phyloP scores from a whole-genome alignment of 2,888 invertebrate species.

The Coleophora deauratella region DNA sequence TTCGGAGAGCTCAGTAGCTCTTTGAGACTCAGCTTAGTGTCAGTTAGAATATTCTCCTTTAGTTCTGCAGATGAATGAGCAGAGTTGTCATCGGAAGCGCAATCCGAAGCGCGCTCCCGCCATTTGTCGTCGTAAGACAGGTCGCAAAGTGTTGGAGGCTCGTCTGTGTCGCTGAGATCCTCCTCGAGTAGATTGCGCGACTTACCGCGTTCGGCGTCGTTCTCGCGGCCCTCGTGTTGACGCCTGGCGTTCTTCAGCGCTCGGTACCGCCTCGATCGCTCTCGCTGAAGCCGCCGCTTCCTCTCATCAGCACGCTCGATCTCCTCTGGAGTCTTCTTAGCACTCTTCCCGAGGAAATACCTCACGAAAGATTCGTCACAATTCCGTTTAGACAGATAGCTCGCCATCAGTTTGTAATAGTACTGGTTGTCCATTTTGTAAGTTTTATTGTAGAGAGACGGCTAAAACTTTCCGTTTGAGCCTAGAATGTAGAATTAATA shows the following conservation, averaged over 20 bases:
- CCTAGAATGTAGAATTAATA: constrained; percentile 30
- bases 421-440: constrained; percentile 63
- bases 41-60: constrained; percentile 20
- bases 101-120: constrained; percentile 49
- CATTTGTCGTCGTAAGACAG: constrained; percentile 54
- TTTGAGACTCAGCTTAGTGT: constrained; percentile 41
- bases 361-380: constrained; percentile 70
- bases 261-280: constrained; percentile 58
- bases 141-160: constrained; percentile 62
- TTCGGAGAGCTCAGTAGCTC: constrained; percentile 61
- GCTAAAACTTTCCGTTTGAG: constrained; percentile 12
- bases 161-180: constrained; percentile 56
- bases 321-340: constrained; percentile 63
- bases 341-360: constrained; percentile 65
- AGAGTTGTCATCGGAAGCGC: constrained; percentile 61
- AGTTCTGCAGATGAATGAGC: constrained; percentile 51
- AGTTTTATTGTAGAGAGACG: too few relatives aligned
- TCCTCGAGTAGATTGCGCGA: constrained; percentile 33
- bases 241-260: constrained; percentile 62
- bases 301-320: constrained; percentile 62
- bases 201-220: constrained; percentile 29
- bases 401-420: constrained; percentile 67
- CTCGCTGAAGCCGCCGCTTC: constrained; percentile 58
- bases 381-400: constrained; percentile 63
- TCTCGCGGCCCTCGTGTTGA: constrained; percentile 53